These are phyloP conservation scores for Pitta sordida DNA, from an alignment of 2,113 vertebrate species.

Conservation along the genomic window DNA sequence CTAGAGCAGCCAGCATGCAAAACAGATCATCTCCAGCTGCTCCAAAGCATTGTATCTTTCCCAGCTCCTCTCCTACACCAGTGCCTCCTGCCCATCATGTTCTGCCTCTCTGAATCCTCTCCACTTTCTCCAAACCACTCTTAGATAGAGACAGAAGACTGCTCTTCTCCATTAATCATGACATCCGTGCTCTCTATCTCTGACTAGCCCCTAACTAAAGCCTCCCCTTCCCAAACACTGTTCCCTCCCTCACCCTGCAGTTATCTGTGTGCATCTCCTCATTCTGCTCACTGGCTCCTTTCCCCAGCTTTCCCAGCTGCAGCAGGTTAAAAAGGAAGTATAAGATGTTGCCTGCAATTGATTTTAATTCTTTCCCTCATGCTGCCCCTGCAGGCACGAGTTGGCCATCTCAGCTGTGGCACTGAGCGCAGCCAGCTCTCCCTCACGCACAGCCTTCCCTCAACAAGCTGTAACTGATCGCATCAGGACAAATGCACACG, in stretches of 20 bases:
- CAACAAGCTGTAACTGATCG: neutral
- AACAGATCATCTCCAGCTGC: neutral
- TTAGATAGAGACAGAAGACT: neutral
- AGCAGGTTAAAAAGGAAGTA: neutral
- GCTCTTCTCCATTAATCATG: neutral
- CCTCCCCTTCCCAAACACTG: neutral
- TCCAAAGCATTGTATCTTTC: neutral
- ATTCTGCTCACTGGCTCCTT: neutral
- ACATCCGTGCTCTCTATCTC: neutral
- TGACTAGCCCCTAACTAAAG: neutral
- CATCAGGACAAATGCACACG: neutral
- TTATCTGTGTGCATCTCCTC: neutral
- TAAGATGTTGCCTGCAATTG: slow-evolving; percentile 21
- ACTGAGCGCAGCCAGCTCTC: neutral
- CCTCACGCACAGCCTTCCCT: neutral
- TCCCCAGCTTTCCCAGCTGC: neutral
- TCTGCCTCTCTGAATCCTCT: neutral
- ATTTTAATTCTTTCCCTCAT: slow-evolving; percentile 32
- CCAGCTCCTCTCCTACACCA: neutral
- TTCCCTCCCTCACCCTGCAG: neutral
- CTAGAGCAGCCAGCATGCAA: neutral
- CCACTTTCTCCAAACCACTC: neutral
- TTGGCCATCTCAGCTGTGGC: neutral
- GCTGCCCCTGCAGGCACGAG: slow-evolving; percentile 34
- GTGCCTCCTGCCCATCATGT: neutral